phyloP scores from a whole-genome alignment of 2,113 vertebrate species.

The Hirundichthys speculiger region DNA sequence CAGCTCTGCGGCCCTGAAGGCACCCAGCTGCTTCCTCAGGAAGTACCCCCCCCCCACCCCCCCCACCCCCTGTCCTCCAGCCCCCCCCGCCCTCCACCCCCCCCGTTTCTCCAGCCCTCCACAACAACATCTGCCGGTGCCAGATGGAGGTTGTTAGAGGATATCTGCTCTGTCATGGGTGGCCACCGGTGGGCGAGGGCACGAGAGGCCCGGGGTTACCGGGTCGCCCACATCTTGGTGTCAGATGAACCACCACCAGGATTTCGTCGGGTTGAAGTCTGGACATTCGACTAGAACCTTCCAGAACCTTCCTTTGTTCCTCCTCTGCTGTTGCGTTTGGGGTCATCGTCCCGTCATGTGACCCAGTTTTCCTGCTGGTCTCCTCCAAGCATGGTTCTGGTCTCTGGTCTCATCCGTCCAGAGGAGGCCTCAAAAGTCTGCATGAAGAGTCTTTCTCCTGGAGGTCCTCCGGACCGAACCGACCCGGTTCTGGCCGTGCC shows the following conservation, averaged over 20 bases:
- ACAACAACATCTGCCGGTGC: slow-evolving; percentile 39
- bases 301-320: background rate
- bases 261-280: no score
- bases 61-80: no score
- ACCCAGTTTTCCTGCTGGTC: background rate
- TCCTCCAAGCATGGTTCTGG: background rate
- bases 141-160: slow-evolving; percentile 67
- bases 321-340: background rate
- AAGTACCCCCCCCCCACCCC: slow-evolving; percentile 60
- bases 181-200: slow-evolving; percentile 25
- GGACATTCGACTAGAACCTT: no score
- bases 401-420: background rate
- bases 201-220: no score
- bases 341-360: background rate
- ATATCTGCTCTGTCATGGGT: slow-evolving; percentile 59
- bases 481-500: no score
- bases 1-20: slow-evolving; percentile 53
- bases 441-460: no score
- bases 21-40: slow-evolving; percentile 79
- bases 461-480: no score
- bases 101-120: no score
- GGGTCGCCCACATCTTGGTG: no score
- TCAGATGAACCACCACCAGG: no score
- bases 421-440: no score
- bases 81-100: no score